phyloP scores from a whole-genome alignment of 2,797 vertebrate genomes.

The Myotis findleyi region DNA sequence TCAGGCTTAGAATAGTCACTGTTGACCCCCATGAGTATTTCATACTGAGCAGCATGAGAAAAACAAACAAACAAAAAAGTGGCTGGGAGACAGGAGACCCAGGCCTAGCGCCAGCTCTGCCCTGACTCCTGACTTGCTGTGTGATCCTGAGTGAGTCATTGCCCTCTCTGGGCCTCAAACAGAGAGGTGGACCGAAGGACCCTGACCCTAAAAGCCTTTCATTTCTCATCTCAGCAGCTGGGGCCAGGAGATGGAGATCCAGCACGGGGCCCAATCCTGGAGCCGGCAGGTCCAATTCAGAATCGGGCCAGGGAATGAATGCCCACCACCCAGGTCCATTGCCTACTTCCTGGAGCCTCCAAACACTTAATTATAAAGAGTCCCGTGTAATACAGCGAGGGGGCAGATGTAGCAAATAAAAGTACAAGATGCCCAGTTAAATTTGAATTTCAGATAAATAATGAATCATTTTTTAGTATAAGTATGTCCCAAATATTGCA shows the following conservation, averaged over 20 bases:
- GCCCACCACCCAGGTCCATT: background rate
- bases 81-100: background rate
- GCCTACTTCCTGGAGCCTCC: background rate
- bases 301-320: background rate
- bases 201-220: background rate
- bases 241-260: background rate
- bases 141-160: background rate
- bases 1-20: background rate
- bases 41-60: background rate
- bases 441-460: background rate
- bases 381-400: background rate
- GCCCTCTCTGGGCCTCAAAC: background rate
- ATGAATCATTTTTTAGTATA: background rate
- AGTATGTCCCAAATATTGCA: background rate
- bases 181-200: background rate
- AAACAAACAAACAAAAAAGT: background rate
- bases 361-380: background rate
- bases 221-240: background rate
- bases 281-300: background rate
- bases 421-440: background rate
- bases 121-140: background rate
- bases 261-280: background rate
- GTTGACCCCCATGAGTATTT: background rate
- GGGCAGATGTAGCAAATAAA: background rate
- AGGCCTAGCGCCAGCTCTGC: background rate